Percentiles rank a stretch among this genome's conserved stretches.
Evolutionary conservation across 2,888 invertebrate genomes (phyloP).

Genomic region (Strigamia transsilvanica): DNA sequence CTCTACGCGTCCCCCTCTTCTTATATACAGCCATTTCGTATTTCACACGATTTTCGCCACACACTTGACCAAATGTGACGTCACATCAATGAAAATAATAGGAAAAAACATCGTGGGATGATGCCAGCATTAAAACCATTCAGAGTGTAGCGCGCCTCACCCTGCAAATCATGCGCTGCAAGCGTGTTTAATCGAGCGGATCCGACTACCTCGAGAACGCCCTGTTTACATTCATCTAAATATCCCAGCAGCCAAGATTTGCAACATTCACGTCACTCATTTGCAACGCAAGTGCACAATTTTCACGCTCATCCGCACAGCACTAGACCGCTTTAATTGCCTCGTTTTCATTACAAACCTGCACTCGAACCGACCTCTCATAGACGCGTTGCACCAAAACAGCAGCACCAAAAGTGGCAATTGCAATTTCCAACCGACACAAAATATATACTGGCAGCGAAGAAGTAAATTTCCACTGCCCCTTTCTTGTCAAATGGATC

Average conservation of each 20-base stretch:
- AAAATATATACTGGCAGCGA: background rate
- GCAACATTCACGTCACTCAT: background rate
- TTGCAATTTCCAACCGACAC: background rate
- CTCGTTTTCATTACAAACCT: background rate
- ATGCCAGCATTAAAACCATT: background rate
- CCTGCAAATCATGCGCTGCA: slow-evolving; percentile 1
- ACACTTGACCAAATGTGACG: too few relatives aligned
- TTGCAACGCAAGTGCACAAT: background rate
- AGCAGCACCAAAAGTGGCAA: background rate
- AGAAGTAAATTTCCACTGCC: background rate
- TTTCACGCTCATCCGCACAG: slow-evolving; percentile 27
- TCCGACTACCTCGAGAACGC: background rate
- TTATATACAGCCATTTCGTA: too few relatives aligned
- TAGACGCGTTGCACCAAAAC: background rate
- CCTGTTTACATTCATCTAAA: slow-evolving; percentile 15
- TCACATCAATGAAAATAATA: too few relatives aligned
- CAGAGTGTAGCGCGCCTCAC: background rate
- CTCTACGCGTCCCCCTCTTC: too few relatives aligned
- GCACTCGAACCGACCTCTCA: background rate
- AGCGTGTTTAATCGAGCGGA: background rate
- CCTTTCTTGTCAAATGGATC: slow-evolving; percentile 6
- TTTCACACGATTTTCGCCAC: too few relatives aligned
- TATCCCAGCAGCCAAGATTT: slow-evolving; percentile 18
- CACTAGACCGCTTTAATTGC: background rate
- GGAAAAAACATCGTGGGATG: too few relatives aligned